Conservation (phyloP, 2,113 vertebrate species). For the Zapornia atra region DNA sequence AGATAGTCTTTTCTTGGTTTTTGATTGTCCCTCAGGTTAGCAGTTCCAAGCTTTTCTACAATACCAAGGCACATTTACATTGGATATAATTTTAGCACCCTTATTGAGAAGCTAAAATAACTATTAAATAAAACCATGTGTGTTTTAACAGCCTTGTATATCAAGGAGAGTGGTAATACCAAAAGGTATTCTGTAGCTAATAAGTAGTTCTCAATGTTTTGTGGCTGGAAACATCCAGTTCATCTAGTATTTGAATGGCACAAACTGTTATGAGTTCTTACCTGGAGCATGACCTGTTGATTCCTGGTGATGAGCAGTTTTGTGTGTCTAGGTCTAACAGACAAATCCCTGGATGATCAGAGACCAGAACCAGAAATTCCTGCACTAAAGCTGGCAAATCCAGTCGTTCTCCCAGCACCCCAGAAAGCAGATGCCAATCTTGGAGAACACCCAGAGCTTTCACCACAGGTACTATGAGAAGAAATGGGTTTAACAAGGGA, state of each 20-base stretch:
- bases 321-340: conserved; percentile 68
- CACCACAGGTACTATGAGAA: conserved; percentile 75
- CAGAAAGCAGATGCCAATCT: conserved; percentile 45
- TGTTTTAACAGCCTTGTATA: not conserved
- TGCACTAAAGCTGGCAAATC: conserved; percentile 72
- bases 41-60: not conserved
- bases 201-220: not conserved
- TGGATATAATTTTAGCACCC: not conserved
- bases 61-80: not conserved
- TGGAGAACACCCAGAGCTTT: conserved; percentile 42
- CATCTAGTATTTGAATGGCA: not conserved
- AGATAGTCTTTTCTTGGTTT: not conserved
- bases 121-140: not conserved
- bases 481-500: not conserved
- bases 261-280: not conserved
- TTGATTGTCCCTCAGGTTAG: not conserved
- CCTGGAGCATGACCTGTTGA: not conserved
- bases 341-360: conserved; percentile 40
- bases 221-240: not conserved
- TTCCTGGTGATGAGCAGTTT: not conserved
- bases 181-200: not conserved
- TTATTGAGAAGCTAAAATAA: not conserved
- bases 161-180: not conserved
- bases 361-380: conserved; percentile 69
- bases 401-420: conserved; percentile 77